Evolutionary conservation across 53 echinoderm and acorn worm genomes (phyloP).

Genomic region (Paracentrotus lividus): DNA sequence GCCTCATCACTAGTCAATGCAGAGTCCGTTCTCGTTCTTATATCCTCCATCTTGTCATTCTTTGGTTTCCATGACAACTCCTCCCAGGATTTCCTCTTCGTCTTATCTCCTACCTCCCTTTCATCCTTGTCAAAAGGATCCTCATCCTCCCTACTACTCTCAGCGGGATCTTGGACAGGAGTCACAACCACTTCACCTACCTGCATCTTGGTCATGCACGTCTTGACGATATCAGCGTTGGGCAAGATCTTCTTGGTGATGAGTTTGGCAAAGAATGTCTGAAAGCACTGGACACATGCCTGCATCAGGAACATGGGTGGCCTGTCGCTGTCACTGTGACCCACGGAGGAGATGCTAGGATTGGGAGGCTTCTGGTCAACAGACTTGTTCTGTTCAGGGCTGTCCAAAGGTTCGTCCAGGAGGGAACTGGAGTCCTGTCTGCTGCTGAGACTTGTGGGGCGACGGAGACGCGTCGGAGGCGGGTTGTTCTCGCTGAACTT

Average conservation of each 20-base stretch:
- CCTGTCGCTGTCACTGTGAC: slow-evolving; percentile 66
- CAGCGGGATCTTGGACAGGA: slow-evolving; percentile 16
- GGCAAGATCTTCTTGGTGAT: slow-evolving; percentile 92
- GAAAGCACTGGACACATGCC: slow-evolving; percentile 97
- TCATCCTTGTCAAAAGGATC: slow-evolving; percentile 21
- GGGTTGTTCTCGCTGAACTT: slow-evolving; percentile 74
- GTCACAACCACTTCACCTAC: slow-evolving; percentile 66
- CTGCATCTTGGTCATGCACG: slow-evolving; percentile 80
- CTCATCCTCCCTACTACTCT: not conserved
- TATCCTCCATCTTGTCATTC: slow-evolving; percentile 64
- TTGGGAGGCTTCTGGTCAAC: slow-evolving; percentile 21
- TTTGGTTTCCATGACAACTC: slow-evolving; percentile 54
- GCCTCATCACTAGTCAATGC: slow-evolving; percentile 85
- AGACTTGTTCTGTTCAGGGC: slow-evolving; percentile 7
- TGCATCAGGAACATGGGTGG: slow-evolving; percentile 97
- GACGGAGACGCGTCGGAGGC: slow-evolving; percentile 65
- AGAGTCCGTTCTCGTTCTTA: slow-evolving; percentile 78
- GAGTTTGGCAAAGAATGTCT: slow-evolving; percentile 94
- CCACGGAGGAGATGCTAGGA: slow-evolving; percentile 67
- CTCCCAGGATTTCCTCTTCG: slow-evolving; percentile 61
- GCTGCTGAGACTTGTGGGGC: slow-evolving; percentile 79
- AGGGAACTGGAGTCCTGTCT: slow-evolving; percentile 67
- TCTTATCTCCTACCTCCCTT: slow-evolving; percentile 42
- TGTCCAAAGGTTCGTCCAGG: slow-evolving; percentile 69
- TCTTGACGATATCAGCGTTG: slow-evolving; percentile 81